phyloP scores from a whole-genome alignment of 2,113 vertebrate species.

The Silurus meridionalis region DNA sequence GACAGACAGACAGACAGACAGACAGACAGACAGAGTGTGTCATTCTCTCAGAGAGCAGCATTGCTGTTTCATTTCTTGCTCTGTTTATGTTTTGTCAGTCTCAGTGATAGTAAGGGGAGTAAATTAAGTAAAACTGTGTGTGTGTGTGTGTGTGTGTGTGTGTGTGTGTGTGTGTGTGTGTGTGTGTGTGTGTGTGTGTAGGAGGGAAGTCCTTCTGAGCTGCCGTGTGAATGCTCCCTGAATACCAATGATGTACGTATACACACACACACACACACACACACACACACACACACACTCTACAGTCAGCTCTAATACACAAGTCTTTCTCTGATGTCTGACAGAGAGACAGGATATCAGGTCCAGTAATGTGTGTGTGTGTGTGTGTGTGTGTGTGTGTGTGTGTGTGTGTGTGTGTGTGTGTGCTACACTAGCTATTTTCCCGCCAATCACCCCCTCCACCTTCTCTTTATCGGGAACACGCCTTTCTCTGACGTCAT shows the following conservation, averaged over 20 bases:
- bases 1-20: too few species aligned
- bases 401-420: not conserved
- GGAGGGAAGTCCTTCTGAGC: constrained; percentile 64
- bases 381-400: not conserved
- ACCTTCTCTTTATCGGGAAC: constrained; percentile 49
- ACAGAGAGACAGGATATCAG: not conserved
- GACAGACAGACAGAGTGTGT: not conserved
- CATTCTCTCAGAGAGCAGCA: not conserved
- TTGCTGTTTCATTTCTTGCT: not conserved
- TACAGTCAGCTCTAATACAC: not conserved
- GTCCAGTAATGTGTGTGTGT: not conserved
- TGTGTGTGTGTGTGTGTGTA: constrained; percentile 1
- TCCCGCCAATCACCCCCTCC: constrained; percentile 29
- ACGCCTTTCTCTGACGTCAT: constrained; percentile 50
- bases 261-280: constrained; percentile 37
- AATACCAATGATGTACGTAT: constrained; percentile 70
- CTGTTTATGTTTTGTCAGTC: not conserved
- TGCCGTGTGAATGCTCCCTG: constrained; percentile 67
- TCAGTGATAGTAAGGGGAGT: not conserved
- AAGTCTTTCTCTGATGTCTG: not conserved
- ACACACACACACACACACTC: not conserved
- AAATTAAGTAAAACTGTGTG: not conserved
- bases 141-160: constrained; percentile 27
- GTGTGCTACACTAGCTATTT: not conserved
- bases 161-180: not conserved